Evolutionary conservation across 1,140 invertebrate species (phyloP), one percentile per base, ranked within the genome.

Genomic region (Phymastichus coffea): DNA sequence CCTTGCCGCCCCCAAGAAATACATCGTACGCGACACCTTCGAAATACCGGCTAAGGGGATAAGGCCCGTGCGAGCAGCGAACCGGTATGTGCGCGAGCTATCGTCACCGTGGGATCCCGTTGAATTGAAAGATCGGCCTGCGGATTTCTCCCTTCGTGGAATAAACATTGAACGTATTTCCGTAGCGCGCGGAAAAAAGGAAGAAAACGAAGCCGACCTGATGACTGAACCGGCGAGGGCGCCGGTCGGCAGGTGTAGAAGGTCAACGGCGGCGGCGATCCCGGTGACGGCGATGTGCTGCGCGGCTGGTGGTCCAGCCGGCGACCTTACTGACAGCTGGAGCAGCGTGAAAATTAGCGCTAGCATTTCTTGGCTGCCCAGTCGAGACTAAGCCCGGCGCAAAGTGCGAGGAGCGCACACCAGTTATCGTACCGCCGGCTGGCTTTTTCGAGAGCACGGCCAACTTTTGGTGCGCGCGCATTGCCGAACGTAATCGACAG

Each of bases 291-390:
- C 23, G 20, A 4, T 15, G 35, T 15, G 33, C 12, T 3, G 17
- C n/a, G 15, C 8, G 15, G 25, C n/a, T 25, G 12, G 43, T n/a
- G 58, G 60, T 71, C 71, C 54, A 66, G 64, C 19, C n/a, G n/a
- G n/a, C 66, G 60, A 55, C 66, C 66, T 48, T 71, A 68, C 49
- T 76, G 52, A 44, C 74, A 60, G 58, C 59, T 55, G 23, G 74
- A 64, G 57, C 67, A 70, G 47, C 37, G 33, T 61, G 47, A 75
- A 43, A 38, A 75, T 38, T 35, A 75, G 58, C 61, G 66, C 67
- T 70, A 76, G 71, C 75, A 78, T 78, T 69, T 73, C n/a, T 73
- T 68, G 74, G 73, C 74, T 75, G 70, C 68, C 58, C 66, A 70
- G 73, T 73, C 71, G 71, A 76, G 75, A 77, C 76, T 66, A 65